Evolutionary conservation across 1,140 invertebrate species (phyloP), one percentile per base, ranked within the genome.

Genomic region (Diploscapter pachys): DNA sequence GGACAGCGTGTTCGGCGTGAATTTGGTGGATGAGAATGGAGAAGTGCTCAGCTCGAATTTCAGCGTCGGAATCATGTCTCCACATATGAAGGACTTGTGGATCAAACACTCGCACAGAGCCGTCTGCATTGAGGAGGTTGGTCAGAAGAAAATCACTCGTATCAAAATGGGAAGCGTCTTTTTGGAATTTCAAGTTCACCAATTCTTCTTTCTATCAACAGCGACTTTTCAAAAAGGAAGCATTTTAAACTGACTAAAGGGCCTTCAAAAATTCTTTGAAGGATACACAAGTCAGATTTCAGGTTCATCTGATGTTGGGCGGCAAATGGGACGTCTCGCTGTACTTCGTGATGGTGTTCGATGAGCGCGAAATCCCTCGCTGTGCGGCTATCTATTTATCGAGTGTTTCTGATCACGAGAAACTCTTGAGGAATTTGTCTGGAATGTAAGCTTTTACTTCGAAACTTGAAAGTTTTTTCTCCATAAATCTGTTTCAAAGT

Each of bases 11-110:
- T 68, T 53, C 48, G 6, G 5, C 48, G 8, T 52, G 9, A 11
- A 59, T 11, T 11, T 59, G 31, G 57, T 59, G 57, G 57, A 31
- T 31, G 31, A 31, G 31, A 59, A 59, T 11, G 13, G 13, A 64
- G 63, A 8, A 50, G 63, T 8, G 9, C 51, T 64, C 63, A 13
- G 8, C 63, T 50, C 31, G 31, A 55, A n/a, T 66, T 55, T 67
- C 71, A 72, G 48, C 65, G 66, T 48, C 56, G 75, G 75, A 2
- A 64, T 75, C 31, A 72, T 72, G 70, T 67, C 50, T 3, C 9
- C n/a, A 3, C 69, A 67, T 4, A 71, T 71, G 75, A 11, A 72
- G 31, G 59, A 72, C 31, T 9, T 72, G 49, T 76, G 68, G 63
- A n/a, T 49, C 5, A n/a, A 64, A 11, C n/a, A 57, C 49, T 62